Base-by-base conservation (phyloP, 2,113 vertebrate genomes). In the Ailurus styani region DNA sequence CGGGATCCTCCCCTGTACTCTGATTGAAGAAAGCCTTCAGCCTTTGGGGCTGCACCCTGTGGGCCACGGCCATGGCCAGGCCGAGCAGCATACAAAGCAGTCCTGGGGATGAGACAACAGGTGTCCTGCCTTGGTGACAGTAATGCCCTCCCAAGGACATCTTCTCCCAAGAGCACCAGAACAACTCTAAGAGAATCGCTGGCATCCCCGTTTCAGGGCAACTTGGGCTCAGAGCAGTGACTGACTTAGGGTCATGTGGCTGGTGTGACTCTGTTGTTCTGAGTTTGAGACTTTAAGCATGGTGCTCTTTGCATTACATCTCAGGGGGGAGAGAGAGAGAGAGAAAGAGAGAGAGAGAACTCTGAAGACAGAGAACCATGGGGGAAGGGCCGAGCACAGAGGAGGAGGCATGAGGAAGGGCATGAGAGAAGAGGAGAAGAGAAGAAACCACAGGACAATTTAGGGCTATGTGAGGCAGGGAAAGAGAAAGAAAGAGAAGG, bases 11-110 rank as follows among this genome's bases (percentile, higher is more conserved):
- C 23, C 98, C 98, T 0, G 95, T 60, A 0, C 97, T 98, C n/a
- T 98, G 97, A 52, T 98, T 99, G 91, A 99, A 99, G 73, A 99
- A 98, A 89, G 99, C 98, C 96, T 99, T 99, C 66, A 99, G 98
- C 98, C 98, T 99, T 90, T 99, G 98, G 0, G 99, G 99, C 66
- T 98, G 97, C 77, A 98, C 0, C 0, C 95, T 97, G 96, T 99
- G 97, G 42, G 99, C 96, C 73, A 98, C 55, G 50, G 98, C 94
- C 97, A 99, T 75, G 31, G 96, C 78, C 91, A 98, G 78, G 2
- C 99, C 99, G 79, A 99, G 98, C 93, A 99, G 20, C 93, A 98
- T 66, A 95, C 99, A 99, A 89, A 99, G 96, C 89, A 99, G 50
- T 87, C 99, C 99, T 99, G 98, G 10, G 72, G 81, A 86, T 0